phyloP scores from a whole-genome alignment of 2,113 vertebrate species.

The Trogon surrucura region DNA sequence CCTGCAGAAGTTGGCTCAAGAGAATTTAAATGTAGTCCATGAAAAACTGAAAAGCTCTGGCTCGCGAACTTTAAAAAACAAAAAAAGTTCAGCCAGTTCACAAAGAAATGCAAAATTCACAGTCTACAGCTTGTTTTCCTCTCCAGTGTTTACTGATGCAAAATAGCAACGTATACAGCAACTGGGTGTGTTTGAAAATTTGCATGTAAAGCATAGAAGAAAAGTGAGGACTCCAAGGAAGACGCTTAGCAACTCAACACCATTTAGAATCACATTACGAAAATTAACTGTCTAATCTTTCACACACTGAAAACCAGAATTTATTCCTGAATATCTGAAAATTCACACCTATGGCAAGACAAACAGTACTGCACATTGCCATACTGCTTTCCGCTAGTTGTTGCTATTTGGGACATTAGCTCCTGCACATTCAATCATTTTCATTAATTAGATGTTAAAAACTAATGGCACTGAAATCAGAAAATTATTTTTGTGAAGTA shows the following conservation, averaged over 20 bases:
- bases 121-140: not conserved
- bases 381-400: not conserved
- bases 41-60: not conserved
- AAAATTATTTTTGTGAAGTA: not conserved
- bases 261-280: not conserved
- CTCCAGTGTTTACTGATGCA: not conserved
- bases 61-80: not conserved
- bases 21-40: not conserved
- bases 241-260: not conserved
- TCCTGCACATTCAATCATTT: not conserved
- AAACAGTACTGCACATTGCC: not conserved
- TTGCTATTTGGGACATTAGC: not conserved
- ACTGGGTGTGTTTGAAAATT: not conserved
- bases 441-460: constrained; percentile 28
- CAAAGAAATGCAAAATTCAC: not conserved
- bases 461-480: not conserved
- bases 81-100: not conserved
- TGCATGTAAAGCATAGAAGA: not conserved
- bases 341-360: not conserved
- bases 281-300: not conserved
- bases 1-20: not conserved
- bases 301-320: not conserved
- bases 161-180: not conserved
- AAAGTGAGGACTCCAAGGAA: not conserved
- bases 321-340: not conserved